Percentiles rank a stretch among this genome's conserved stretches.
phyloP scores from a whole-genome alignment of 2,113 vertebrate genomes.

The Otis tarda region DNA sequence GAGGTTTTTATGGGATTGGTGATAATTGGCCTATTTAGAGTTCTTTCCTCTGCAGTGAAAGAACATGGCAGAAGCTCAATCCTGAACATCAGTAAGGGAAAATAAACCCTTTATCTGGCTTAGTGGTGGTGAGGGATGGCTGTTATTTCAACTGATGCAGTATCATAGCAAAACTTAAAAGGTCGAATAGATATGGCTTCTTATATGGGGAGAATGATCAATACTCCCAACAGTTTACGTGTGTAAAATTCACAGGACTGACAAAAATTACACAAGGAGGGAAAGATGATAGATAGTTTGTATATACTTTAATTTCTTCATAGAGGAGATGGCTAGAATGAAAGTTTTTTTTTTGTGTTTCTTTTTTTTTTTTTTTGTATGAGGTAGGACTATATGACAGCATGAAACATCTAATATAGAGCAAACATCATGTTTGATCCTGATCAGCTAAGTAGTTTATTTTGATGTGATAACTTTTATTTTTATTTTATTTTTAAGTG shows the following conservation, averaged over 20 bases:
- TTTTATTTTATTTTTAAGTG: too few species aligned
- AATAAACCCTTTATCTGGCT: not conserved
- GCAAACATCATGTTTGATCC: not conserved
- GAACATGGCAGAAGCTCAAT: not conserved
- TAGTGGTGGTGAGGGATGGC: not conserved
- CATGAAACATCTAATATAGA: not conserved
- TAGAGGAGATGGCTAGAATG: not conserved
- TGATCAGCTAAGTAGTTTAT: not conserved
- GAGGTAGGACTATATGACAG: not conserved
- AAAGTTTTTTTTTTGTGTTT: not conserved
- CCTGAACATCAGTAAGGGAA: not conserved
- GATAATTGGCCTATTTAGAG: not conserved
- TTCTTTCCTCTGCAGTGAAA: not conserved
- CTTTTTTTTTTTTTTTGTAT: not conserved
- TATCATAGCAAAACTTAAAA: not conserved
- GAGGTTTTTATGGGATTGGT: not conserved
- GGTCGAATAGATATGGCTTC: accelerated
- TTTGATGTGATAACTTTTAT: too few species aligned
- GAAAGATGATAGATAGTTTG: not conserved
- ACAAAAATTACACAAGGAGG: not conserved
- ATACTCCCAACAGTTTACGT: not conserved
- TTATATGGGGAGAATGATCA: not conserved
- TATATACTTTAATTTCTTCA: not conserved
- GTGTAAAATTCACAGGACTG: not conserved
- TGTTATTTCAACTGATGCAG: not conserved